Conservation (phyloP, 2,888 invertebrate species). For the Conus canariensis region DNA sequence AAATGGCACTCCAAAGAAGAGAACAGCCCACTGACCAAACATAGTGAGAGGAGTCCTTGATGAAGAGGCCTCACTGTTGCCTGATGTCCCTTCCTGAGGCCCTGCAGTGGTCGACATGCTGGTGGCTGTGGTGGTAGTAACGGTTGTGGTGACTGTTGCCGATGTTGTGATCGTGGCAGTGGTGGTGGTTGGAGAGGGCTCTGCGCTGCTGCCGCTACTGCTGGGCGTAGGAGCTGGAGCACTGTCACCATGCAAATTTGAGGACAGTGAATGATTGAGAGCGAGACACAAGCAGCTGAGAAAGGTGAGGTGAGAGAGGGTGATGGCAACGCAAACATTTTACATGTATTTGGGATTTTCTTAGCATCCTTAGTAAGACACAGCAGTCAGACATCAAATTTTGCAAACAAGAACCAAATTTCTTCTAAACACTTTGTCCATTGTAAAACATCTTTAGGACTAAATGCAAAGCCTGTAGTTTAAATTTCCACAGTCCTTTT, state of each 20-base stretch:
- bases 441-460: too few species aligned
- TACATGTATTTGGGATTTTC: too few species aligned
- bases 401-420: too few species aligned
- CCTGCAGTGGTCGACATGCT: not conserved
- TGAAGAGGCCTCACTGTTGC: not conserved
- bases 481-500: too few species aligned
- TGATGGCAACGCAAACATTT: too few species aligned
- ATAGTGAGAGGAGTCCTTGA: not conserved
- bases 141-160: not conserved
- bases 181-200: slow-evolving; percentile 13
- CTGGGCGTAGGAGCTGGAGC: slow-evolving; percentile 28
- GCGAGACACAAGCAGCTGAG: too few species aligned
- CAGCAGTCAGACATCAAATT: too few species aligned
- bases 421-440: too few species aligned
- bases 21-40: slow-evolving; percentile 20
- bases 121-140: slow-evolving; percentile 31
- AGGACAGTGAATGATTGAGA: not conserved
- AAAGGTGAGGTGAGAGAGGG: too few species aligned
- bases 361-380: too few species aligned
- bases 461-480: too few species aligned
- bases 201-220: slow-evolving; percentile 25
- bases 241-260: not conserved
- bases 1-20: too few species aligned
- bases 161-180: slow-evolving; percentile 24
- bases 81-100: slow-evolving; percentile 13